Percentiles rank a stretch among this genome's conserved stretches.
These are phyloP conservation scores for Psittacula derbiana DNA, from an alignment of 2,797 vertebrate species.

Conservation along the genomic window DNA sequence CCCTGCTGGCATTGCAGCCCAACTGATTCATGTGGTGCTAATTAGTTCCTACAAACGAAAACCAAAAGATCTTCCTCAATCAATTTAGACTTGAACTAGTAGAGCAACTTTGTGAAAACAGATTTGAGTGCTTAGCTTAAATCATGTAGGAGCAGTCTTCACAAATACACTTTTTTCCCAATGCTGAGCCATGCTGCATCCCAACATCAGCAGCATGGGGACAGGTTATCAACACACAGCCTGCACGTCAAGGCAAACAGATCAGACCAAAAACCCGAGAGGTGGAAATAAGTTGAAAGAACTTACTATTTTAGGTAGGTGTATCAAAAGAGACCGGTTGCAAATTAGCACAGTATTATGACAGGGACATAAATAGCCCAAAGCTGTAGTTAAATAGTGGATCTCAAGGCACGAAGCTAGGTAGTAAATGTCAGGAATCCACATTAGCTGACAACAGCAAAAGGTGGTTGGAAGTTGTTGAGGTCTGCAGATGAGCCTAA, in stretches of 20 bases:
- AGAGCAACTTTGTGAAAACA: neutral
- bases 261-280: neutral
- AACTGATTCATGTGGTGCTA: neutral
- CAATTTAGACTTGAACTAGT: neutral
- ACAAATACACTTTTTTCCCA: neutral
- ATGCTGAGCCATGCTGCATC: neutral
- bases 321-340: neutral
- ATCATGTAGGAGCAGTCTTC: neutral
- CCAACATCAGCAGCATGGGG: neutral
- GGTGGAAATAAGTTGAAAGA: neutral
- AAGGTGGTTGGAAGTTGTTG: neutral
- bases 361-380: neutral
- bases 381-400: neutral
- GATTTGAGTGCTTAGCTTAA: neutral
- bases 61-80: neutral
- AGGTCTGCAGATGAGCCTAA: neutral
- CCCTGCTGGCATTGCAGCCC: neutral
- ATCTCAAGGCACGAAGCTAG: neutral
- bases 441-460: neutral
- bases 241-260: neutral
- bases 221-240: neutral
- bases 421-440: neutral
- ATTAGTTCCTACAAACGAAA: neutral
- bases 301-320: neutral
- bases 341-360: neutral